Base-by-base conservation (phyloP, 2,888 invertebrate genomes). In the Labia minor region DNA sequence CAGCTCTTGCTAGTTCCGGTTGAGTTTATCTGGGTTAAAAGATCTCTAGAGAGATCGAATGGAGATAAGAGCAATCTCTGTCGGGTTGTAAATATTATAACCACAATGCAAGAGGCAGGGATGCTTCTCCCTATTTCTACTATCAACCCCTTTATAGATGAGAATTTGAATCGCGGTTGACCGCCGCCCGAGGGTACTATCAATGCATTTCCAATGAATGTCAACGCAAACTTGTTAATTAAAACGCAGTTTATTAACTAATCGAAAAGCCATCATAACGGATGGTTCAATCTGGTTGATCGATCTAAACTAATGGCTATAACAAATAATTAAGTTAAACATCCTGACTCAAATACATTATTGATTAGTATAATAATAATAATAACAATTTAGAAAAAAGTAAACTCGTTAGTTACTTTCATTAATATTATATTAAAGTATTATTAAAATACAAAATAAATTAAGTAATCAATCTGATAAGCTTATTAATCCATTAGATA, bases 161-260 rank as follows among this genome's bases (percentile, higher is more conserved):
- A 16, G 49, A 49, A 10, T 49, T 49, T 49, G 49, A 49, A 49
- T 49, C 49, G 49, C 49, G 49, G 49, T 49, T 49, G 49, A 49
- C 49, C 49, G 49, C 49, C 49, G 49, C 2, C 49, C n/a, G 26
- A 8, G n/a, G n/a, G 6, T 14, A 49, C 16, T 16, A 3, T 3
- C 26, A 26, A 26, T 26, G 26, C 26, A 26, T 26, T 26, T 16
- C 49, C 49, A 49, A 49, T 49, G 49, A 49, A 49, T 49, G 49
- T 49, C 49, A 49, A 49, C 49, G 2, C 49, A 49, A 49, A 49
- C 49, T 49, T 49, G 49, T 49, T 49, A 49, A 49, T 49, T 49
- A 49, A 49, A 49, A 49, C 49, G 16, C n/a, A 49, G 49, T 49
- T 49, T 49, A 49, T 49, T 49, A 49, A 49, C 49, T 49, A 49